phyloP scores from a whole-genome alignment of 2,888 invertebrate genomes.

The Omphaloscelis lunosa region DNA sequence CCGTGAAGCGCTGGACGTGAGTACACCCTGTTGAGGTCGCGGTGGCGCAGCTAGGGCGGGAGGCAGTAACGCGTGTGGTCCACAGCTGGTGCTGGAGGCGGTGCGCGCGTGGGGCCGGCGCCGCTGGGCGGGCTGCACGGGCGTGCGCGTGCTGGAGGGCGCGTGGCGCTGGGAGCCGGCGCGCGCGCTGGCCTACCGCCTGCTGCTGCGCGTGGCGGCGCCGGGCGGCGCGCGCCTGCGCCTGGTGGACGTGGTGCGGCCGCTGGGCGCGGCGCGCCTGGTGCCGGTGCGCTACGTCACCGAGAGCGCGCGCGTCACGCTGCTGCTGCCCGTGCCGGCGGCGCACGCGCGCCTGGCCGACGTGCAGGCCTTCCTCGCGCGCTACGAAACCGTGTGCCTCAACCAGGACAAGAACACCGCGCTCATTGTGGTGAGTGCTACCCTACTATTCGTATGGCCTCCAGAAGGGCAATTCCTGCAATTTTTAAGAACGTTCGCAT shows the following conservation, averaged over 20 bases:
- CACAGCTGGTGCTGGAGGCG: slow-evolving; percentile 73
- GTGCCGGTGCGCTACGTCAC: slow-evolving; percentile 98
- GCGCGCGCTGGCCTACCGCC: slow-evolving; percentile 56
- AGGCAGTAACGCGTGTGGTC: neutral
- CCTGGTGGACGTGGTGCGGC: slow-evolving; percentile 95
- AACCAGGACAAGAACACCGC: slow-evolving; percentile 95
- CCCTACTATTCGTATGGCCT: neutral
- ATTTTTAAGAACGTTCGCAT: too few relatives aligned
- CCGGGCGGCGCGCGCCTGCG: slow-evolving; percentile 43
- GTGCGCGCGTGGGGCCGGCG: slow-evolving; percentile 72
- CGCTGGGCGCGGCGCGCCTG: slow-evolving; percentile 96
- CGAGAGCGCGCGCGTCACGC: slow-evolving; percentile 95
- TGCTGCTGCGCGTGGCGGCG: slow-evolving; percentile 39
- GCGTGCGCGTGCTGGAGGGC: slow-evolving; percentile 75
- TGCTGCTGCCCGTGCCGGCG: slow-evolving; percentile 92
- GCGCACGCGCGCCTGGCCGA: slow-evolving; percentile 82
- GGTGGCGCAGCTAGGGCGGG: too few relatives aligned
- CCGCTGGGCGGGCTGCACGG: slow-evolving; percentile 69
- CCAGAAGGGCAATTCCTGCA: too few relatives aligned
- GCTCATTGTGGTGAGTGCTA: slow-evolving; percentile 91
- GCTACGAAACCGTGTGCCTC: slow-evolving; percentile 94
- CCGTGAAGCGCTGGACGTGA: slow-evolving; percentile 92
- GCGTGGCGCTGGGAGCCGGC: slow-evolving; percentile 83
- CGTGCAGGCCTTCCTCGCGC: slow-evolving; percentile 92
- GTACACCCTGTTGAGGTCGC: slow-evolving; percentile 21